Conservation (phyloP, 2,113 vertebrate genomes). For the Hydropotes inermis region DNA sequence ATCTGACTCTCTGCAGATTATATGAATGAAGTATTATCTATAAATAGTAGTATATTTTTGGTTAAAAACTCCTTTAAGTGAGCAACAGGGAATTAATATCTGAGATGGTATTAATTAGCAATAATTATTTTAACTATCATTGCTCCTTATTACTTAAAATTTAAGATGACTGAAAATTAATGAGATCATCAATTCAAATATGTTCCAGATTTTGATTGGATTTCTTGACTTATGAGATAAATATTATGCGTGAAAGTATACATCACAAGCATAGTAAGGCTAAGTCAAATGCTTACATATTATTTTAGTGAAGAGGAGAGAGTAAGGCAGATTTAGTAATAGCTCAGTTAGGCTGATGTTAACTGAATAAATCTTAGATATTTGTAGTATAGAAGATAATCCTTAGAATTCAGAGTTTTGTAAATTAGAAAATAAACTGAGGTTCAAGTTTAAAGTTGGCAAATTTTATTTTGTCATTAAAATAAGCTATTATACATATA, state of each 20-base stretch:
- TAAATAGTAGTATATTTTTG: background rate
- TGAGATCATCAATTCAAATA: background rate
- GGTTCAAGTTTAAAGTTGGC: background rate
- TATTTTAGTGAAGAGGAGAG: background rate
- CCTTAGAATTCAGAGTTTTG: background rate
- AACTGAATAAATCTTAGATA: background rate
- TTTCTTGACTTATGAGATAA: background rate
- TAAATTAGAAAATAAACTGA: background rate
- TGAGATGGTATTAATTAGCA: background rate
- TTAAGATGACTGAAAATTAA: background rate
- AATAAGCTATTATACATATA: background rate
- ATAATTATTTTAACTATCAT: conserved; percentile 12
- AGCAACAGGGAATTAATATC: background rate
- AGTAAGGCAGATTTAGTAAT: background rate
- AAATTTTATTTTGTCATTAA: background rate
- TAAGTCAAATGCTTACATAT: background rate
- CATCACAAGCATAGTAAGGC: background rate
- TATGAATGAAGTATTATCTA: background rate
- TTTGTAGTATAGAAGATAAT: background rate
- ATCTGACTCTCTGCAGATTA: background rate
- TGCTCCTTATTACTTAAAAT: background rate
- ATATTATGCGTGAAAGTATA: background rate
- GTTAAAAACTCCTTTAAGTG: background rate
- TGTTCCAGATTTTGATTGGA: background rate
- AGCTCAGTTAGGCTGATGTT: background rate